A percentile compares a stretch with the other conserved stretches of the same genome.
Conservation (phyloP, 2,113 vertebrate species). For the Vidua macroura region DNA sequence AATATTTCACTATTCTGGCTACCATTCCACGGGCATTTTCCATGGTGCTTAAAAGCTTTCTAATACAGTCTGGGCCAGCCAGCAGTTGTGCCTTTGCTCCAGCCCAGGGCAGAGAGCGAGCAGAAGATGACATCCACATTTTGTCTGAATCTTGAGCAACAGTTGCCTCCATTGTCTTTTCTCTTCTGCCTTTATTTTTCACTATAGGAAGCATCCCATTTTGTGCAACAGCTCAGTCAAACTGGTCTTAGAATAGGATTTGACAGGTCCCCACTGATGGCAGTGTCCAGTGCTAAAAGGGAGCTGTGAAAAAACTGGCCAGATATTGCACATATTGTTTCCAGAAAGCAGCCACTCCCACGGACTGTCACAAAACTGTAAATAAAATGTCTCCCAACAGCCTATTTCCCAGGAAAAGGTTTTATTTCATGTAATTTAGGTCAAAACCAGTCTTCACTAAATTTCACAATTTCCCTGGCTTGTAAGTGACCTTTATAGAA, state of each 20-base stretch:
- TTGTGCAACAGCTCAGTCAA: background rate
- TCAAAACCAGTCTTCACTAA: background rate
- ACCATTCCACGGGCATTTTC: background rate
- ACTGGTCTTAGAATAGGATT: background rate
- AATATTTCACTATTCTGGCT: background rate
- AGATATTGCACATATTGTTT: background rate
- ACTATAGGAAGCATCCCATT: fast-evolving
- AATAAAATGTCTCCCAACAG: background rate
- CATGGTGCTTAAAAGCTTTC: background rate
- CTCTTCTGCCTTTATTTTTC: background rate
- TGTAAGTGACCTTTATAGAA: background rate
- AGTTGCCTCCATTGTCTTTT: background rate
- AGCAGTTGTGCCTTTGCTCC: background rate
- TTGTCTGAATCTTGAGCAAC: background rate
- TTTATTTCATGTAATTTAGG: background rate
- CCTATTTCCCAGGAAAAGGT: background rate
- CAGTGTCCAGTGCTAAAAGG: fast-evolving
- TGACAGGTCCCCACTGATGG: fast-evolving
- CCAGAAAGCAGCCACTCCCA: background rate
- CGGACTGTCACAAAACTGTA: fast-evolving
- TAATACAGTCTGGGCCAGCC: background rate
- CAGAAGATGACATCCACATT: background rate
- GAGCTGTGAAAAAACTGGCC: background rate
- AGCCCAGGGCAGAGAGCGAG: background rate
- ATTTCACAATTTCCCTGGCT: background rate